Percentiles rank a stretch among this genome's conserved stretches.
Evolutionary conservation across 2,113 vertebrate genomes (phyloP).

Genomic region (Ariopsis seemanni): DNA sequence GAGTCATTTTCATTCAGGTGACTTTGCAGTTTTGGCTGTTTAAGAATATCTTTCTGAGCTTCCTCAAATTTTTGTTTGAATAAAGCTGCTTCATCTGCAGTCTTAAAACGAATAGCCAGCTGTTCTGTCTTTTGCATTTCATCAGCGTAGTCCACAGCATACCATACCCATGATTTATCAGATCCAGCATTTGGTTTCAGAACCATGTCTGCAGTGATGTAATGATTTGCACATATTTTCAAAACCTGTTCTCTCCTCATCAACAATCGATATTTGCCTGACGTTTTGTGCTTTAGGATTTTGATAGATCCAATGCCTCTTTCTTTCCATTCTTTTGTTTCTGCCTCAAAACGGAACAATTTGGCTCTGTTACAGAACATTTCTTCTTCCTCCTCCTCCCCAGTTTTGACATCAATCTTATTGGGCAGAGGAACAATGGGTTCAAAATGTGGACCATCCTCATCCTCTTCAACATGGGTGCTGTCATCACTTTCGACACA

Average conservation of each 20-base stretch:
- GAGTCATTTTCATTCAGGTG: constrained; percentile 50
- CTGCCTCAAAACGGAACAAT: constrained; percentile 88
- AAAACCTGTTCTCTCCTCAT: constrained; percentile 97
- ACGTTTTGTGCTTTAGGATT: constrained; percentile 89
- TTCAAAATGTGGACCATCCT: constrained; percentile 97
- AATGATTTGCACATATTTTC: constrained; percentile 98
- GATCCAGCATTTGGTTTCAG: constrained; percentile 88
- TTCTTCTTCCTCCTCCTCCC: constrained; percentile 96
- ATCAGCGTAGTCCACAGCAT: constrained; percentile 94
- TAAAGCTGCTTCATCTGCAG: constrained; percentile 87
- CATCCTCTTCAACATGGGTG: constrained; percentile 84
- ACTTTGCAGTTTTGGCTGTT: constrained; percentile 55
- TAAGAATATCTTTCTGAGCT: constrained; percentile 74
- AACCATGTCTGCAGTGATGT: constrained; percentile 90
- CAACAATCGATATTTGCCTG: constrained; percentile 89
- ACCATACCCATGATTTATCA: constrained; percentile 96
- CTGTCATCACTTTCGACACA: constrained; percentile 84
- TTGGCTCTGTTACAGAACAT: constrained; percentile 95
- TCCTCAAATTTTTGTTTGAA: constrained; percentile 95
- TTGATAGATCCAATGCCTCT: constrained; percentile 92
- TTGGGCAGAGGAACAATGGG: constrained; percentile 96
- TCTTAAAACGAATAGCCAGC: constrained; percentile 95
- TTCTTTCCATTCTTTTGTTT: constrained; percentile 97
- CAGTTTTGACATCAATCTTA: constrained; percentile 96
- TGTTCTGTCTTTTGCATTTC: constrained; percentile 90